Evolutionary conservation across 2,888 invertebrate genomes (phyloP), one percentile per base, ranked within the genome.

Genomic region (Carabus problematicus): DNA sequence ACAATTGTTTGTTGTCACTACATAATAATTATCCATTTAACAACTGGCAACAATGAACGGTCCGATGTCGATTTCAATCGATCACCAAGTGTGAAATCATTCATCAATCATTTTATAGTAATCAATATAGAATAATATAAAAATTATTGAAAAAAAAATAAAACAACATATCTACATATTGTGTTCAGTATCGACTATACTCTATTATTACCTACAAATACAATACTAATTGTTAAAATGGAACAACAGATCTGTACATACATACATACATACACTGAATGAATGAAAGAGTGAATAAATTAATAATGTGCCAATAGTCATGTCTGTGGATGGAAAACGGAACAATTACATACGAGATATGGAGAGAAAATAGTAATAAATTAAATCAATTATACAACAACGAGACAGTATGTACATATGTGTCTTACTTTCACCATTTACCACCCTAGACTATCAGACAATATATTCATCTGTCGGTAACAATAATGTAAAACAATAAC

Each of bases 91-190:
- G 16, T 9, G 16, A 9, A 11, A 16, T 18, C 16, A 14, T 52
- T 52, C 8, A 49, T 18, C 16, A 52, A 12, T 18, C 3, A 18
- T 52, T 52, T 52, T 9, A 14, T 45, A 11, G 3, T 45, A 45
- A 45, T 12, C 1, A 45, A 14, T 45, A 45, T 45, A 45, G 14
- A 11, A 7, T 12, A 45, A 45, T 12, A 45, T 45, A 14, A 14
- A 45, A 3, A 7, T 45, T 3, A 11, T 43, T 43, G 56, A 58
- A 18, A 58, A 67, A n/a, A n/a, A n/a, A n/a, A n/a, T n/a, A n/a
- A n/a, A n/a, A n/a, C n/a, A 67, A 67, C 67, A 67, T 67, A 67
- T 67, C 67, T 67, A 67, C 59, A 60, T 52, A 67, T 67, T 67
- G 67, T 67, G 67, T 67, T 67, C 67, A 67, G 49, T 40, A 19